A percentile compares a stretch with the other conserved stretches of the same genome.
Conservation (phyloP, 2,113 vertebrate species). For the Lagopus leucura region DNA sequence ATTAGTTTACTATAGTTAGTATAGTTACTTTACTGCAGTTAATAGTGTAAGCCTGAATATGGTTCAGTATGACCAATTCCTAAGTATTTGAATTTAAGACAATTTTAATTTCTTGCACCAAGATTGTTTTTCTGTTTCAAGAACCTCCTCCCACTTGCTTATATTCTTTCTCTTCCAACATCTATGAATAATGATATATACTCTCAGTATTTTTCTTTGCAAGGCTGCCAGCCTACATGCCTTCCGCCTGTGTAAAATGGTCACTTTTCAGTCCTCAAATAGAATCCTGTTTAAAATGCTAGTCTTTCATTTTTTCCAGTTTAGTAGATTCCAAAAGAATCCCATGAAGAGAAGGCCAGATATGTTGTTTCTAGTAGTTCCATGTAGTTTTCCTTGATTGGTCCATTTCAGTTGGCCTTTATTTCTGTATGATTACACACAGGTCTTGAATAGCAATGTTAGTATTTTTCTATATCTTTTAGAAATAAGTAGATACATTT, state of each 20-base stretch:
- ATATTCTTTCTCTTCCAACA: not conserved
- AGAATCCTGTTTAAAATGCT: not conserved
- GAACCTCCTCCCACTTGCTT: not conserved
- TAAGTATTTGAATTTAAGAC: not conserved
- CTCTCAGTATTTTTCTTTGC: not conserved
- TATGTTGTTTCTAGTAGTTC: not conserved
- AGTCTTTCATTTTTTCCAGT: not conserved
- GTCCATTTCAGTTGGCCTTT: not conserved
- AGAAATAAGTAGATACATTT: not conserved
- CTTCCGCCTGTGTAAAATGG: not conserved
- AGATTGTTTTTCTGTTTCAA: constrained; percentile 6
- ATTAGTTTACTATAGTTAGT: not conserved
- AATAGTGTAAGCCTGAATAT: not conserved
- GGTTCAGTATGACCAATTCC: not conserved
- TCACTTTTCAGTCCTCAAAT: not conserved
- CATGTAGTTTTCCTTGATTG: not conserved
- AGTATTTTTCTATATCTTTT: not conserved
- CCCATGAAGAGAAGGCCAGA: not conserved
- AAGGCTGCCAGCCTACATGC: not conserved
- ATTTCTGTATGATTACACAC: not conserved
- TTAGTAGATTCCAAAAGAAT: not conserved
- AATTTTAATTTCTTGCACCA: not conserved
- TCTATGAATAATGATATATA: not conserved
- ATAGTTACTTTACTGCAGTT: not conserved
- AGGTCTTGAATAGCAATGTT: not conserved